Evolutionary conservation across 2,113 vertebrate genomes (phyloP).

Genomic region (Haemorhous mexicanus): DNA sequence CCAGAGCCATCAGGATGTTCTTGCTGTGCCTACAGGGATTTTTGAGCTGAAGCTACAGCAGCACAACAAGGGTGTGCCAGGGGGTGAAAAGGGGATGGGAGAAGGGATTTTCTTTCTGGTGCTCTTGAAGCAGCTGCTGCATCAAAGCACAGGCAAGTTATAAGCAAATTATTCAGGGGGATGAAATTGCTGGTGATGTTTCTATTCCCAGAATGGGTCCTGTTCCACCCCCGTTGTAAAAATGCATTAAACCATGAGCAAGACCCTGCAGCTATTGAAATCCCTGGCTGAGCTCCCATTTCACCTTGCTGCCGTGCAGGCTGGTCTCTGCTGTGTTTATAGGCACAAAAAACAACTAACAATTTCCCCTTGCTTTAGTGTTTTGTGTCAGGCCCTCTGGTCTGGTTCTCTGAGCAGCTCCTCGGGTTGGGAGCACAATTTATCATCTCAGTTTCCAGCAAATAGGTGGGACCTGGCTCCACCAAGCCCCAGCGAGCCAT

Average conservation of each 20-base stretch:
- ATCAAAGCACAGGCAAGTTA: background rate
- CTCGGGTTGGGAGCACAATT: background rate
- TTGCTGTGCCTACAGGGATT: background rate
- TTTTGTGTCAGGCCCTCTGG: background rate
- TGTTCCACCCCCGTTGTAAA: background rate
- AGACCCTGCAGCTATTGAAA: constrained; percentile 5
- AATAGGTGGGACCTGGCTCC: background rate
- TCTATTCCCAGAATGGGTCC: constrained; percentile 5
- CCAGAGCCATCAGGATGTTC: background rate
- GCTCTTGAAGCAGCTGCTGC: background rate
- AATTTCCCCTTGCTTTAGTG: background rate
- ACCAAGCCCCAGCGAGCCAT: background rate
- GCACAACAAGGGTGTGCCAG: background rate
- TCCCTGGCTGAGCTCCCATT: background rate
- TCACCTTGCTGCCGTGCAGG: background rate
- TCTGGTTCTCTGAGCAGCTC: background rate
- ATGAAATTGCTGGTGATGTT: background rate
- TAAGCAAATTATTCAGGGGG: background rate
- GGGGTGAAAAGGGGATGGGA: background rate
- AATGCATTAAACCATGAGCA: background rate
- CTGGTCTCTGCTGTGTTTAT: background rate
- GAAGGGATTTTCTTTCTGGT: background rate
- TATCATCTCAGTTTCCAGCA: background rate
- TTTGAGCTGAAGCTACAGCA: background rate
- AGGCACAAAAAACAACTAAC: background rate